Evolutionary conservation across 2,888 invertebrate species (phyloP), one percentile per base, ranked within the genome.

Genomic region (Empis livida): DNA sequence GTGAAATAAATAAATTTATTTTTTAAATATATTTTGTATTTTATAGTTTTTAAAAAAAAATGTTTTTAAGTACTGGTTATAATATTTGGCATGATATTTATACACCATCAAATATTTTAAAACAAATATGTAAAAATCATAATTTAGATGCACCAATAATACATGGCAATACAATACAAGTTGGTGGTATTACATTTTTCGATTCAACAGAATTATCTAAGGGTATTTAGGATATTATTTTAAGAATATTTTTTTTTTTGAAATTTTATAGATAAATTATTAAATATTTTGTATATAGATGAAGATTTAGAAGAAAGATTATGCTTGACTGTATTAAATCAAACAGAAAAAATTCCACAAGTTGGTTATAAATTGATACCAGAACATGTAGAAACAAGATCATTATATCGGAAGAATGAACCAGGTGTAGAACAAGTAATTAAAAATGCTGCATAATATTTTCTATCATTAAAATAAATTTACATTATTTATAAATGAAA

Each of bases 331-430:
- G 80, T 82, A 1, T 72, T 95, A 45, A 80, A 80, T 53, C 75
- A 77, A 47, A 82, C 92, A 82, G 72, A 82, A 3, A 79, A 83
- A 49, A 71, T 93, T 49, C 86, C 89, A 1, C 68, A 83, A 45
- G 80, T 85, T 55, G 92, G 91, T 1, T 81, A 79, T 56, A 70
- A 73, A 45, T 67, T 95, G 35, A 88, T 95, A 0, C 90, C 90
- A 0, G 93, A 96, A 63, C 93, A 96, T 65, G 83, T 96, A 8
- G 95, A 96, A 67, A 86, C 87, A 0, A 75, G 95, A 46, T 76
- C 84, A 0, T 73, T 96, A 13, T 85, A 77, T 61, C 78, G 84
- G 58, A 75, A 79, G 1, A 74, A 79, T 30, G 80, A 80, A 59
- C 85, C 86, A 0, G 86, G 83, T 30, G 73, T 86, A 23, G 79